Conservation (phyloP, 1,140 invertebrate species). For the Oppia nitens region DNA sequence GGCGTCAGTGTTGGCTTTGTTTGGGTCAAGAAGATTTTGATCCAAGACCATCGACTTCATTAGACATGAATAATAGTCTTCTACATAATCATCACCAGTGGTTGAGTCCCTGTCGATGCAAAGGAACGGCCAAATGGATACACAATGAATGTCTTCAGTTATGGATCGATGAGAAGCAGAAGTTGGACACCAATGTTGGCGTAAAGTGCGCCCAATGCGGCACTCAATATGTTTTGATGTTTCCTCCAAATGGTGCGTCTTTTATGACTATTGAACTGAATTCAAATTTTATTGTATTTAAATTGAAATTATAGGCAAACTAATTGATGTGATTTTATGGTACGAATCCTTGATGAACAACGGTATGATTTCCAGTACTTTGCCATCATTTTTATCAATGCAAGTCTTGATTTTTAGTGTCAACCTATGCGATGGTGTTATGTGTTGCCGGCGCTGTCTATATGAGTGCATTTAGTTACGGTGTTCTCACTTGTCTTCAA, state of each 20-base stretch:
- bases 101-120: conserved; percentile 88
- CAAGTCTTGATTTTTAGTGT: neutral
- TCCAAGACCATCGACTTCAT: conserved; percentile 55
- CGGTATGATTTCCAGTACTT: neutral
- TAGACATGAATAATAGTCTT: too few species aligned
- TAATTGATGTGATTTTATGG: conserved; percentile 1
- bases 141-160: conserved; percentile 86
- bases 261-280: neutral
- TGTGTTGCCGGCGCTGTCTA: conserved; percentile 12
- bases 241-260: conserved; percentile 44
- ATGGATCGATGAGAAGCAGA: conserved; percentile 98
- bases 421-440: conserved; percentile 41
- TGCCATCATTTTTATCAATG: neutral
- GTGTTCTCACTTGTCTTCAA: conserved; percentile 90
- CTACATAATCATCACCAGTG: too few species aligned
- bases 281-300: neutral
- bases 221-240: conserved; percentile 87
- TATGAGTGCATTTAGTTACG: conserved; percentile 39
- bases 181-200: conserved; percentile 61
- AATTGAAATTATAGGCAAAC: neutral
- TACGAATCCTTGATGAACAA: conserved; percentile 4
- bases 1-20: conserved; percentile 79
- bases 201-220: conserved; percentile 89
- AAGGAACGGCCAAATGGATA: conserved; percentile 47
- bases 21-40: conserved; percentile 82